phyloP scores from a whole-genome alignment of 1,140 invertebrate species.

The Diuraphis noxia region DNA sequence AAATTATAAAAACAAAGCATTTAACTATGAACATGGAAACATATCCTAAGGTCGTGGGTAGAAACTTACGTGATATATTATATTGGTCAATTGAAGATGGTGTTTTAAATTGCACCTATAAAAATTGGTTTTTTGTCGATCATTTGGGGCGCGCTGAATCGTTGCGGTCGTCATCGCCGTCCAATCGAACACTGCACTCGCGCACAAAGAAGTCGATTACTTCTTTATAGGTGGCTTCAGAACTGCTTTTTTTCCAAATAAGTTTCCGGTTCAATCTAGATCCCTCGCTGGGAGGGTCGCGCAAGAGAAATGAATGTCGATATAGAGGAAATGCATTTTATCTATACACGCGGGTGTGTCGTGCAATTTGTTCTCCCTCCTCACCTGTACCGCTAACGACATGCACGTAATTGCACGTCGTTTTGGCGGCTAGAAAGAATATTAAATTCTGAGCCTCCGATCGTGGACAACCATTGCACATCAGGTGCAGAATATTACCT shows the following conservation, averaged over 20 bases:
- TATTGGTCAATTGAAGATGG: not conserved
- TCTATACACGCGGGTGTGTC: not conserved
- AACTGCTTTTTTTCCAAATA: not conserved
- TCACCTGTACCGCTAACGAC: not conserved
- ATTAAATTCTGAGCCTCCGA: not conserved
- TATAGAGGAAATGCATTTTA: not conserved
- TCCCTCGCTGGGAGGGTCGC: not conserved
- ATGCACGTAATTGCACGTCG: not conserved
- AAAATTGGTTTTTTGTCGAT: not conserved
- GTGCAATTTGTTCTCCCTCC: not conserved
- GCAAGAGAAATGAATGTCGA: not conserved
- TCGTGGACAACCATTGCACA: not conserved
- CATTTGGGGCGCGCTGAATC: not conserved
- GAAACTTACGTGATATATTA: not conserved
- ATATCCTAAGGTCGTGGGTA: not conserved
- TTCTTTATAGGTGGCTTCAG: not conserved
- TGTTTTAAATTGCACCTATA: not conserved
- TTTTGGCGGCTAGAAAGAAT: not conserved
- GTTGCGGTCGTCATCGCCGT: not conserved
- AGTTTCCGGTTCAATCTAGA: not conserved
- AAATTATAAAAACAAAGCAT: not conserved
- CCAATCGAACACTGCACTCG: not conserved
- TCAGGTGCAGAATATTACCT: not conserved
- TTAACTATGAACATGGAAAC: not conserved
- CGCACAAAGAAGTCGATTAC: not conserved